Evolutionary conservation across 2,113 vertebrate species (phyloP).

Genomic region (Glaucomys volans): DNA sequence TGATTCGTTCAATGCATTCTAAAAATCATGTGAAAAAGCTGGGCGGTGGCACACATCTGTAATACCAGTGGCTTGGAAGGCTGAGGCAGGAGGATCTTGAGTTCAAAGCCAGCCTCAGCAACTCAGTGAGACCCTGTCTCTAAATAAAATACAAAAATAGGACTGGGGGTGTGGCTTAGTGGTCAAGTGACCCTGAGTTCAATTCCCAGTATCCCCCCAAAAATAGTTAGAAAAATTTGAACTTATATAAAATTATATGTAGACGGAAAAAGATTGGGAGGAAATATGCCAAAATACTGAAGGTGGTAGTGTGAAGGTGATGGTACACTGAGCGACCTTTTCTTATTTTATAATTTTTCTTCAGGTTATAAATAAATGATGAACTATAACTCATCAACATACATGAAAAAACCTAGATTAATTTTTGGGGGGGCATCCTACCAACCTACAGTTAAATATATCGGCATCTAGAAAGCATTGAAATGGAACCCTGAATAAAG

Average conservation of each 20-base stretch:
- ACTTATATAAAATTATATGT: neutral
- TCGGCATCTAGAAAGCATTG: neutral
- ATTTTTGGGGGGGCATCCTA: neutral
- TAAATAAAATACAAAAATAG: no score
- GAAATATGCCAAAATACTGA: no score
- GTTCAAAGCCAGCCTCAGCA: no score
- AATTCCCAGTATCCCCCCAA: no score
- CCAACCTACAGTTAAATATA: neutral
- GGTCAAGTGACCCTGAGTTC: no score
- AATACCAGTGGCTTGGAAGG: no score
- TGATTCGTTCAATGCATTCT: neutral
- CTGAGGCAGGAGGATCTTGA: no score
- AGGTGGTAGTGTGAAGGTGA: neutral
- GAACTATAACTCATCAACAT: neutral
- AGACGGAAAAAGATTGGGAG: neutral
- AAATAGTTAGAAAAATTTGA: neutral
- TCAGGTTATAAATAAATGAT: neutral
- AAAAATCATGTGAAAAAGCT: neutral
- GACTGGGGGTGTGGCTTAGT: no score
- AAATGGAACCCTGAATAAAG: neutral
- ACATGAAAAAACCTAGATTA: neutral
- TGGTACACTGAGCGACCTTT: accelerated
- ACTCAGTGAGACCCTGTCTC: no score
- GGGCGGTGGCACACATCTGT: no score
- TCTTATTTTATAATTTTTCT: neutral